These are phyloP conservation scores for Drosophila mimica DNA, from an alignment of 2,888 invertebrate genomes.

Conservation along the genomic window DNA sequence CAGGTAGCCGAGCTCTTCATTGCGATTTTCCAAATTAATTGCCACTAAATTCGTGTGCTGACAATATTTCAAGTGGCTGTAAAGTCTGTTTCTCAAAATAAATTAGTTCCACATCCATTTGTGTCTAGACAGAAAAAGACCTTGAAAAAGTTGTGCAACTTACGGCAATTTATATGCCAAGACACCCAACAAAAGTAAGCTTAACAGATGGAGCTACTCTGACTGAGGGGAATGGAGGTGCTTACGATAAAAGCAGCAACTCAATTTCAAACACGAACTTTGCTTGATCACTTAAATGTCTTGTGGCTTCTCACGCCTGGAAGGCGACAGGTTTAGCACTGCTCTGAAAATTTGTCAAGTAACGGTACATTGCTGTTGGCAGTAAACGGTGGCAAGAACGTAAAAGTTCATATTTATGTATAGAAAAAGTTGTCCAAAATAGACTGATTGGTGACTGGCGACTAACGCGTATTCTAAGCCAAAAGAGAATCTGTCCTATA, in stretches of 20 bases:
- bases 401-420: background rate
- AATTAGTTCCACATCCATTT: conserved; percentile 46
- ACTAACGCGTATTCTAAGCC: background rate
- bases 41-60: conserved; percentile 44
- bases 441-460: background rate
- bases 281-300: conserved; percentile 7
- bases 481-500: background rate
- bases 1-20: conserved; percentile 17
- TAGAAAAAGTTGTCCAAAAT: background rate
- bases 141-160: conserved; percentile 39
- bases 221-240: background rate
- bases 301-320: background rate
- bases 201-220: conserved; percentile 2
- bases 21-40: conserved; percentile 63
- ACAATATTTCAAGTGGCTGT: conserved; percentile 48
- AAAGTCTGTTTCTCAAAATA: conserved; percentile 55
- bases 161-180: conserved; percentile 31
- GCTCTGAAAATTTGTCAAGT: background rate
- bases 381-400: background rate
- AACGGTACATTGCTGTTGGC: background rate
- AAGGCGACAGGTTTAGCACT: background rate
- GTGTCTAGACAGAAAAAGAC: conserved; percentile 50
- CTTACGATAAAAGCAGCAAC: background rate
- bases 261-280: conserved; percentile 2
- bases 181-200: conserved; percentile 1